Evolutionary conservation across 2,888 invertebrate species (phyloP).

Genomic region (Dasysyrphus albostriatus): DNA sequence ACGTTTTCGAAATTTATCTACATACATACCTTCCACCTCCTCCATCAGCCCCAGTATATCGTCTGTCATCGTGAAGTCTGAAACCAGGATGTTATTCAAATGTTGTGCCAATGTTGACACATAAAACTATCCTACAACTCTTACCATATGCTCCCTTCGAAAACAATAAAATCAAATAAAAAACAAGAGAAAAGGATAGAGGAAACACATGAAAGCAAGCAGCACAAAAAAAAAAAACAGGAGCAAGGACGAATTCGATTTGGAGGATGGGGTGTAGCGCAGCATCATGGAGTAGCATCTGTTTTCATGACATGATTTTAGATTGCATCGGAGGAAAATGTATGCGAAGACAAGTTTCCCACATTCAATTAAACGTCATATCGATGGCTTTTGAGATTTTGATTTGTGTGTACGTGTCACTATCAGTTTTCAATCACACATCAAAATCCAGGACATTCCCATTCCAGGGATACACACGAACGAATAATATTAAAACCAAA

Average conservation of each 20-base stretch:
- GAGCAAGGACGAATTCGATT: slow-evolving; percentile 48
- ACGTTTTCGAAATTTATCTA: slow-evolving; percentile 38
- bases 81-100: slow-evolving; percentile 73
- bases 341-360: slow-evolving; percentile 33
- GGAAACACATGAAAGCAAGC: neutral
- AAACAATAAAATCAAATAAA: slow-evolving; percentile 34
- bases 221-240: neutral
- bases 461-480: neutral
- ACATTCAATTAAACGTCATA: slow-evolving; percentile 66
- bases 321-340: slow-evolving; percentile 34
- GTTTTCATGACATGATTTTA: slow-evolving; percentile 57
- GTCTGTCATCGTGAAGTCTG: slow-evolving; percentile 26
- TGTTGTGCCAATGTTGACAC: slow-evolving; percentile 70
- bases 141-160: slow-evolving; percentile 14
- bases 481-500: slow-evolving; percentile 16
- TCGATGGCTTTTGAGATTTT: slow-evolving; percentile 47
- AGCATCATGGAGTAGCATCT: slow-evolving; percentile 2
- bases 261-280: neutral
- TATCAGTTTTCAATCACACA: slow-evolving; percentile 37
- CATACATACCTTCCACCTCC: neutral
- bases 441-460: slow-evolving; percentile 10
- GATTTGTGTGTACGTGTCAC: slow-evolving; percentile 46
- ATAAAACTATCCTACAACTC: slow-evolving; percentile 62
- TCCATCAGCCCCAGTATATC: neutral
- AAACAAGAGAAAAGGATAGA: neutral